Evolutionary conservation across 2,888 invertebrate genomes (phyloP).

Genomic region (Epinotia bilunana): DNA sequence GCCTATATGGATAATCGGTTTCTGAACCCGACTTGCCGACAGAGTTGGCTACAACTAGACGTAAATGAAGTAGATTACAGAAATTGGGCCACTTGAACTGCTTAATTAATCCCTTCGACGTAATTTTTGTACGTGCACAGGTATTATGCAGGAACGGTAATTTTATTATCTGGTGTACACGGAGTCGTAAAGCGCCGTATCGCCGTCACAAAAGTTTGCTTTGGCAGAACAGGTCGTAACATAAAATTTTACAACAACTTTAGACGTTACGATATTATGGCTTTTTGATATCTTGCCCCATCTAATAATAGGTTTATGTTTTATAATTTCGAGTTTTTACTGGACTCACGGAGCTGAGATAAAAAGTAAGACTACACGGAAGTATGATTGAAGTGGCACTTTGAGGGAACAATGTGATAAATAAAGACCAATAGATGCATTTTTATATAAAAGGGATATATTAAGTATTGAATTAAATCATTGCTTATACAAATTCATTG

Average conservation of each 20-base stretch:
- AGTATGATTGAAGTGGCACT: slow-evolving; percentile 5
- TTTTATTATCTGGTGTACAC: slow-evolving; percentile 54
- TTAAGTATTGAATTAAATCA: too few species aligned
- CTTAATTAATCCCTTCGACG: slow-evolving; percentile 17
- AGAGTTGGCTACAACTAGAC: too few species aligned
- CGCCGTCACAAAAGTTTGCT: slow-evolving; percentile 72
- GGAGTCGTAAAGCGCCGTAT: slow-evolving; percentile 67
- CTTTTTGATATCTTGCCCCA: slow-evolving; percentile 78
- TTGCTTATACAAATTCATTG: too few species aligned
- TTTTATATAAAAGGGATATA: neutral
- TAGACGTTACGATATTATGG: slow-evolving; percentile 73
- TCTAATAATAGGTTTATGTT: slow-evolving; percentile 76
- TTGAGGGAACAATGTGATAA: neutral
- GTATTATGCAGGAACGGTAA: slow-evolving; percentile 37
- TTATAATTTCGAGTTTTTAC: slow-evolving; percentile 62
- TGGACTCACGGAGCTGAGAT: slow-evolving; percentile 12
- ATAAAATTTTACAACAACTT: slow-evolving; percentile 81
- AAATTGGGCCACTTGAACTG: slow-evolving; percentile 2
- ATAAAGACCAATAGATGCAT: neutral
- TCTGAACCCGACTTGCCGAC: too few species aligned
- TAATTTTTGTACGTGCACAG: slow-evolving; percentile 28
- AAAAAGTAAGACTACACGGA: slow-evolving; percentile 18
- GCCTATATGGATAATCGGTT: too few species aligned
- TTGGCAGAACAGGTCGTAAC: slow-evolving; percentile 74
- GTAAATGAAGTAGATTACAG: too few species aligned